Percentiles rank a stretch among this genome's conserved stretches.
phyloP scores from a whole-genome alignment of 2,888 invertebrate genomes.

The Dasysyrphus albostriatus region DNA sequence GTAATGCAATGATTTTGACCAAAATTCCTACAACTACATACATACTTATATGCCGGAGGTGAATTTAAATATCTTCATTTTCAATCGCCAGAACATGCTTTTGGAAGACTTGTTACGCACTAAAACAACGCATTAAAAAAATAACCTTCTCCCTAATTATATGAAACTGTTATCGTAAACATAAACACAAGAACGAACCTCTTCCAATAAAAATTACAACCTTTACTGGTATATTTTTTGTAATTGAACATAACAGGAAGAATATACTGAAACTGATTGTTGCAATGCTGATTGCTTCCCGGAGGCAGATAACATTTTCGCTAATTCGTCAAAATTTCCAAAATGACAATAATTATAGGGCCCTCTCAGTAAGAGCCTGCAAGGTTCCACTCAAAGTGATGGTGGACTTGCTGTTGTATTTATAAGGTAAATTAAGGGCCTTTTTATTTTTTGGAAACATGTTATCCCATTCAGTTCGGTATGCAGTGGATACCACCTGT shows the following conservation, averaged over 20 bases:
- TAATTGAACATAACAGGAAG: not conserved
- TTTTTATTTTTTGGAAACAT: not conserved
- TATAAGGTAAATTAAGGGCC: not conserved
- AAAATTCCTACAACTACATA: too few species aligned
- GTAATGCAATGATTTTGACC: not conserved
- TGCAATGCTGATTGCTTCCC: conserved; percentile 30
- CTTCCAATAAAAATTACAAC: conserved; percentile 5
- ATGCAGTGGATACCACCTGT: conserved; percentile 1
- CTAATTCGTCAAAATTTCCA: conserved; percentile 67
- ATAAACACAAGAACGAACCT: not conserved
- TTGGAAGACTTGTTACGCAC: not conserved
- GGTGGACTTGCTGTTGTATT: not conserved
- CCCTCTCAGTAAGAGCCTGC: not conserved
- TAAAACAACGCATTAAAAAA: not conserved
- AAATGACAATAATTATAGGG: conserved; percentile 72
- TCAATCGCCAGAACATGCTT: conserved; percentile 10
- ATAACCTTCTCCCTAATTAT: conserved; percentile 12
- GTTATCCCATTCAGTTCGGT: not conserved
- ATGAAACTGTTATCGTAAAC: conserved; percentile 35
- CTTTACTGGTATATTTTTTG: not conserved
- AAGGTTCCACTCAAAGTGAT: conserved; percentile 23
- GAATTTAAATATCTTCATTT: conserved; percentile 35
- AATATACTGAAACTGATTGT: conserved; percentile 22
- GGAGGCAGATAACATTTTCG: conserved; percentile 49
- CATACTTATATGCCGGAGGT: too few species aligned